Percentiles rank a stretch among this genome's conserved stretches.
Conservation (phyloP, 2,797 vertebrate species). For the Podarcis lilfordi region DNA sequence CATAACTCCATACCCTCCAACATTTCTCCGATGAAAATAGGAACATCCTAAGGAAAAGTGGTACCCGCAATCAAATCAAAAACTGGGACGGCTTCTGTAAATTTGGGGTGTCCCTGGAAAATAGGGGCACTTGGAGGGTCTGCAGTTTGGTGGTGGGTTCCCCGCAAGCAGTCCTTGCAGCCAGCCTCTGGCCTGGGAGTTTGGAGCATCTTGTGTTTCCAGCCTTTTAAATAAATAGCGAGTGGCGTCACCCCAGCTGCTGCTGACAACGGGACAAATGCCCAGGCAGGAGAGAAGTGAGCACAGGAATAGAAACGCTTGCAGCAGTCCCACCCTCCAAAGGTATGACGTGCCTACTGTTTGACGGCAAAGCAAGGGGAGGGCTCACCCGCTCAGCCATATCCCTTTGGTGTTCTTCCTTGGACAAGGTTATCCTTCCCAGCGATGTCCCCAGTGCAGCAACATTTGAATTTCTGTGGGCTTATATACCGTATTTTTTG, state of each 20-base stretch:
- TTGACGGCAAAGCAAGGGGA: neutral
- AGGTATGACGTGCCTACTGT: constrained; percentile 18
- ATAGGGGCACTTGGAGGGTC: no score
- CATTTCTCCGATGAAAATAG: no score
- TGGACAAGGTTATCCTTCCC: neutral
- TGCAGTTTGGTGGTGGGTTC: neutral
- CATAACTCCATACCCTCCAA: no score
- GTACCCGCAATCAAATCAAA: no score
- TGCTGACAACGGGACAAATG: constrained; percentile 40
- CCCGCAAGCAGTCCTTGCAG: neutral
- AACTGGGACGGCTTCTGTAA: no score
- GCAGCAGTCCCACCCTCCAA: constrained; percentile 34
- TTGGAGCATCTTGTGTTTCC: constrained; percentile 50
- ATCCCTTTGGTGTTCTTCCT: neutral
- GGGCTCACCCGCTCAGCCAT: neutral
- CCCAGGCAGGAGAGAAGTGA: constrained; percentile 67
- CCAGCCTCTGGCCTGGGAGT: constrained; percentile 20
- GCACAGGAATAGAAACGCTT: constrained; percentile 84
- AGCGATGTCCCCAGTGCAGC: neutral
- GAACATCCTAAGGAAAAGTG: no score
- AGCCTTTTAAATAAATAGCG: constrained; percentile 54
- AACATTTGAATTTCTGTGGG: no score
- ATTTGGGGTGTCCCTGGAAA: no score
- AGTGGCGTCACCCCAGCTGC: constrained; percentile 52
- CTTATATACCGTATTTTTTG: no score